Evolutionary conservation across 2,888 invertebrate species (phyloP).

Genomic region (Metellina segmentata): DNA sequence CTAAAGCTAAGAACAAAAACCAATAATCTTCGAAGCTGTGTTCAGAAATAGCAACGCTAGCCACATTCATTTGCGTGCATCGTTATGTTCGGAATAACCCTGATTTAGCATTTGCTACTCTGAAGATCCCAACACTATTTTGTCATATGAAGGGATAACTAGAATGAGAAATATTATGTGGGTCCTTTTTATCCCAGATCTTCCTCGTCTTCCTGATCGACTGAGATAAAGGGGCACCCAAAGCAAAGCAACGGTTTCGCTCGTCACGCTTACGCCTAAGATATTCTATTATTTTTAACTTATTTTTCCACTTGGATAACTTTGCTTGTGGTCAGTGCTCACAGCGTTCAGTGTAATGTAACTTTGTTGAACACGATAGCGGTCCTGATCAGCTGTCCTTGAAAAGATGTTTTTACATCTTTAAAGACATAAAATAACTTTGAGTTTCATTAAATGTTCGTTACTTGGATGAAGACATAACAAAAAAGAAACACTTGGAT

Average conservation of each 20-base stretch:
- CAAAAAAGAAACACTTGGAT: too few relatives aligned
- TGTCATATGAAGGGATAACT: neutral
- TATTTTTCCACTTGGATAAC: neutral
- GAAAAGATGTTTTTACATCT: neutral
- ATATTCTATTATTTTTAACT: slow-evolving; percentile 1
- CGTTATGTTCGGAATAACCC: neutral
- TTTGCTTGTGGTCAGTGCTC: neutral
- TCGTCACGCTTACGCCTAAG: neutral
- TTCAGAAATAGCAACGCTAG: too few relatives aligned
- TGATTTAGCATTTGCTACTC: neutral
- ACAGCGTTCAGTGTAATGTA: neutral
- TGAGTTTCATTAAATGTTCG: neutral
- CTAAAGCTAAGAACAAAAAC: too few relatives aligned
- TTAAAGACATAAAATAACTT: neutral
- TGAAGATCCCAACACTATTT: neutral
- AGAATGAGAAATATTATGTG: neutral
- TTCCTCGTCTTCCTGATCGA: neutral
- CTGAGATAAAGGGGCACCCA: neutral
- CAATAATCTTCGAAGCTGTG: too few relatives aligned
- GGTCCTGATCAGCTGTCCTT: neutral
- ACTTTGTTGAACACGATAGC: neutral
- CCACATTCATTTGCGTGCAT: neutral
- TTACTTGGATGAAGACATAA: neutral
- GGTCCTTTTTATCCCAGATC: neutral
- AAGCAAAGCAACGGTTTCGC: neutral